Evolutionary conservation across 1,140 invertebrate genomes (phyloP).

Genomic region (Pseudobourletiella spinata): DNA sequence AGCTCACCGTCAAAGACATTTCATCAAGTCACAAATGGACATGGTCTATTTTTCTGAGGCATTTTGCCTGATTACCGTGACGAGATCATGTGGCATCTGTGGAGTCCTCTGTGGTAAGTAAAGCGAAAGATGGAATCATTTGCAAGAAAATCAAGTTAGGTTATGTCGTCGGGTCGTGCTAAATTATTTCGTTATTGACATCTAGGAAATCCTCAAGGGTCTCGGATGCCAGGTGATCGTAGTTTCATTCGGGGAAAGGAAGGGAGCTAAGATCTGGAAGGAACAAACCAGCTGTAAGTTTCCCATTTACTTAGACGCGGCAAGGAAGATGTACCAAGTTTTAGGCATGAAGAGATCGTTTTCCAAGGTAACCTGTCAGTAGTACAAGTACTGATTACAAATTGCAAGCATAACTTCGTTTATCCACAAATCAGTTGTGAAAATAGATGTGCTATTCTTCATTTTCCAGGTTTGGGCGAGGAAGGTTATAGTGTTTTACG

Average conservation of each 20-base stretch:
- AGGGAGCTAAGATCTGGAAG: constrained; percentile 26
- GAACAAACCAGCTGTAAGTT: constrained; percentile 18
- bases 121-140: no score
- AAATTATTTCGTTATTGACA: no score
- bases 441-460: no score
- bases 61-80: constrained; percentile 35
- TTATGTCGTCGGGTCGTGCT: no score
- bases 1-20: background rate
- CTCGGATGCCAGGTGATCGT: constrained; percentile 26
- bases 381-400: no score
- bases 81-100: constrained; percentile 27
- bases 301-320: constrained; percentile 14
- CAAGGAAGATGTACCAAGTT: constrained; percentile 12
- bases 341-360: constrained; percentile 28
- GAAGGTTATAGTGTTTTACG: constrained; percentile 11
- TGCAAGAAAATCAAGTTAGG: no score
- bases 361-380: constrained; percentile 10
- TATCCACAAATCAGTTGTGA: no score
- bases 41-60: constrained; percentile 26
- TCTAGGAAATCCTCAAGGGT: no score
- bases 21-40: constrained; percentile 9
- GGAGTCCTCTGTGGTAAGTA: background rate
- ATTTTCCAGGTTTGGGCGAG: constrained; percentile 21
- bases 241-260: constrained; percentile 26
- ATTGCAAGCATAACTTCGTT: background rate